Evolutionary conservation across 2,888 invertebrate species (phyloP).

Genomic region (Arrhopalites spinosus): DNA sequence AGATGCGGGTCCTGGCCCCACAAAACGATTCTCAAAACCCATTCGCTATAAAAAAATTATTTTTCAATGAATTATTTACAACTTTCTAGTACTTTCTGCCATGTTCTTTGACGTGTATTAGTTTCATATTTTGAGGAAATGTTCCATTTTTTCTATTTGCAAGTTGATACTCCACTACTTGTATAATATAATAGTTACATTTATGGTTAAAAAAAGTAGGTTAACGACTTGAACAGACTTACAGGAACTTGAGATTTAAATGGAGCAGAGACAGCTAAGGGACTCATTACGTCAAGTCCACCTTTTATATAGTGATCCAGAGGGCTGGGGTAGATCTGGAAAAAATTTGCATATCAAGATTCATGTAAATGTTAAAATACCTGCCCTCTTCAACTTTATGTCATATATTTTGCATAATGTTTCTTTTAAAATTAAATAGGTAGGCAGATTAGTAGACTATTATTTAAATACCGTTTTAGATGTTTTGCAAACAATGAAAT

Average conservation of each 20-base stretch:
- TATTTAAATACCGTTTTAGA: slow-evolving; percentile 29
- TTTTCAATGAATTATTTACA: neutral
- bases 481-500: slow-evolving; percentile 32
- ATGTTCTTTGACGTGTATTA: no score
- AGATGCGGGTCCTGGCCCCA: slow-evolving; percentile 41
- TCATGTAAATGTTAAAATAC: no score
- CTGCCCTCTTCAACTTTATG: no score
- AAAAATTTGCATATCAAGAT: neutral
- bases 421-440: no score
- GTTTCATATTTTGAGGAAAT: no score
- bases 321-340: slow-evolving; percentile 36
- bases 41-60: neutral
- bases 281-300: slow-evolving; percentile 37
- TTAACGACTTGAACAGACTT: slow-evolving; percentile 3
- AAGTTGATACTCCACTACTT: neutral
- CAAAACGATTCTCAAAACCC: slow-evolving; percentile 11
- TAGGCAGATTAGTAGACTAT: no score
- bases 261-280: slow-evolving; percentile 49
- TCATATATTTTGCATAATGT: no score
- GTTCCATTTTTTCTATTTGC: no score
- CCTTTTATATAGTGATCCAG: slow-evolving; percentile 33
- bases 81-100: no score
- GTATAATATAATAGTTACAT: no score
- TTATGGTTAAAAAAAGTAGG: neutral
- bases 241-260: slow-evolving; percentile 49